Percentiles rank a stretch among this genome's conserved stretches.
Conservation (phyloP, 2,113 vertebrate genomes). For the Taurulus bubalis region DNA sequence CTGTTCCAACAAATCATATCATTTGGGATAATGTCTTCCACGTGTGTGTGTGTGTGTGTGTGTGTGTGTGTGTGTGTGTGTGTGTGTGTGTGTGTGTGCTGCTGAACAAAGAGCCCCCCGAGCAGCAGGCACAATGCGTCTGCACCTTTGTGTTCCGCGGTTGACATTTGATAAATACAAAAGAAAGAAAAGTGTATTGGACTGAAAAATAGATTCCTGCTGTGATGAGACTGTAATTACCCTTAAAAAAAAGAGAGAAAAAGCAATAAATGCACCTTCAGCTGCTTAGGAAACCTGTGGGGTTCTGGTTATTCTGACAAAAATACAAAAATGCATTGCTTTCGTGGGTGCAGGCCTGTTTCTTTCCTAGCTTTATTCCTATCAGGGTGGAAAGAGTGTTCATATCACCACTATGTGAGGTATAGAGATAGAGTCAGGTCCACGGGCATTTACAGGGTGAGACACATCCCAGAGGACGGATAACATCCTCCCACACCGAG, state of each 20-base stretch:
- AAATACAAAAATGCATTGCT: too few species aligned
- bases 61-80: background rate
- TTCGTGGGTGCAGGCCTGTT: too few species aligned
- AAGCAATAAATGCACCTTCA: background rate
- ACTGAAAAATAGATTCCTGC: slow-evolving; percentile 18
- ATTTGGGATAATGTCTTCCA: background rate
- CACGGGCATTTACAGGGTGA: background rate
- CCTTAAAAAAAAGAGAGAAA: background rate
- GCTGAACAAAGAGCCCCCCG: background rate
- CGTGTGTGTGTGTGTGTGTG: background rate
- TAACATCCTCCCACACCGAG: slow-evolving; percentile 5
- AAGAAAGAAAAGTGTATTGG: slow-evolving; percentile 16
- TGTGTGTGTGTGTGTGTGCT: background rate
- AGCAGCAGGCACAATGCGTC: too few species aligned
- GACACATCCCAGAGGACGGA: background rate
- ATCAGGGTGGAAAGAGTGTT: too few species aligned
- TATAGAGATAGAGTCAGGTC: slow-evolving; percentile 3
- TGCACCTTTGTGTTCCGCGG: background rate
- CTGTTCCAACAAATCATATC: background rate
- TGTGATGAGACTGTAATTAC: slow-evolving; percentile 3
- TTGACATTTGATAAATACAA: slow-evolving; percentile 9
- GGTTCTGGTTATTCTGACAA: background rate
- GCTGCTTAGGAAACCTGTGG: background rate
- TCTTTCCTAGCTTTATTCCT: background rate
- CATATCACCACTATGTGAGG: background rate